phyloP scores from a whole-genome alignment of 2,113 vertebrate genomes.

The Silurus asotus region DNA sequence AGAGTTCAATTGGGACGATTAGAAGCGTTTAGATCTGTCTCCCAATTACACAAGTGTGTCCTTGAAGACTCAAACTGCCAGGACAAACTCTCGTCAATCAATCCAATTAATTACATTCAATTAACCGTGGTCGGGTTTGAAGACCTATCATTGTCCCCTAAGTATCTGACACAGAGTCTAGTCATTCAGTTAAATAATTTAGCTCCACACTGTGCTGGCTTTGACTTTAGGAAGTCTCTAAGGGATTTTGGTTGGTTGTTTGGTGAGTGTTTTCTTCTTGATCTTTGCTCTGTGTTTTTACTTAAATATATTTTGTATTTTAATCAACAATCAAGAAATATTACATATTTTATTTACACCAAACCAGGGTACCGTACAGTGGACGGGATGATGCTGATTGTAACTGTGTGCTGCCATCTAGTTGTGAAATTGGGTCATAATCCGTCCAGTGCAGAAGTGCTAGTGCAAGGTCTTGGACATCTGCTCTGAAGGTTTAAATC shows the following conservation, averaged over 20 bases:
- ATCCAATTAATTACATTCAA: conserved; percentile 29
- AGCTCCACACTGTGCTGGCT: neutral
- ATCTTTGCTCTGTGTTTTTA: neutral
- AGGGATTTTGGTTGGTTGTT: neutral
- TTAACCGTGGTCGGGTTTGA: conserved; percentile 9
- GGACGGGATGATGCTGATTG: neutral
- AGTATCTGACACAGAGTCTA: neutral
- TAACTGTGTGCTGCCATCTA: conserved; percentile 11
- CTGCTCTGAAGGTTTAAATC: no score
- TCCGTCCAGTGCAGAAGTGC: neutral
- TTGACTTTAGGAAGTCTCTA: neutral
- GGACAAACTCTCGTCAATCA: conserved; percentile 49
- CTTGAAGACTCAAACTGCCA: conserved; percentile 61
- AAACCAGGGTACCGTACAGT: neutral
- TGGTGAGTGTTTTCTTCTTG: neutral
- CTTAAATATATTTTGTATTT: neutral
- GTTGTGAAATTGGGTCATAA: neutral
- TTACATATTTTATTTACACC: neutral
- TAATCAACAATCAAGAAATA: neutral
- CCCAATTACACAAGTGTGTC: conserved; percentile 63
- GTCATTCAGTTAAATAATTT: conserved; percentile 4
- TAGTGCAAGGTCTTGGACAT: no score
- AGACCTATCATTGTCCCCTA: neutral
- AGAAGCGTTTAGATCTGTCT: conserved; percentile 61
- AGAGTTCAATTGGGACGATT: conserved; percentile 69